Conservation (phyloP, 1,140 invertebrate species). For the Psix sp. region DNA sequence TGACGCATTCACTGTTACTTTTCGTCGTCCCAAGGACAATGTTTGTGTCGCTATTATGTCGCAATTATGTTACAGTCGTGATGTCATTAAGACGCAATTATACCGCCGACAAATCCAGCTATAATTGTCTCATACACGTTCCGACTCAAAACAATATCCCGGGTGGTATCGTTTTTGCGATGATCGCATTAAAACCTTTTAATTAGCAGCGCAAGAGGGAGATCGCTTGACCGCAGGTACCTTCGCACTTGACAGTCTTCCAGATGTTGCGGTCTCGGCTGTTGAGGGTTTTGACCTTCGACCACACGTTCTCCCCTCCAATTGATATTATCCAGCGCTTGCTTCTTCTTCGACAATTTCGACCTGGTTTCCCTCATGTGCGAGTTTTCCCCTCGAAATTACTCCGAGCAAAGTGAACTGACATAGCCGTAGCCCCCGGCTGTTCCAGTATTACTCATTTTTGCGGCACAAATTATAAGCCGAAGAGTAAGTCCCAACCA, state of each 20-base stretch:
- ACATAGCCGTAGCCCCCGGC: conserved; percentile 17
- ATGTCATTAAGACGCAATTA: no score
- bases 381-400: conserved; percentile 32
- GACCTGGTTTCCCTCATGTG: conserved; percentile 10
- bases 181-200: no score
- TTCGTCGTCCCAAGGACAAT: no score
- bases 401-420: conserved; percentile 1
- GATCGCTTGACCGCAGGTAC: conserved; percentile 49
- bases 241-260: conserved; percentile 56
- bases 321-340: conserved; percentile 57
- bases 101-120: no score
- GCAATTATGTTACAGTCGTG: no score
- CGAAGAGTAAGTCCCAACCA: conserved; percentile 5
- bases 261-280: conserved; percentile 26
- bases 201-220: conserved; percentile 21
- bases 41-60: no score
- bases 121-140: no score
- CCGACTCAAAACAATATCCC: no score
- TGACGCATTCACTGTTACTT: no score
- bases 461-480: conserved; percentile 47
- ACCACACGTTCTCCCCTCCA: conserved; percentile 63
- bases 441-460: conserved; percentile 37
- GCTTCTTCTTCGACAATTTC: conserved; percentile 29
- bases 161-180: no score
- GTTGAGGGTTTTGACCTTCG: conserved; percentile 67